A percentile compares a stretch with the other conserved stretches of the same genome.
Evolutionary conservation across 1,140 invertebrate species (phyloP).

Genomic region (Tetramorium parvispinum): DNA sequence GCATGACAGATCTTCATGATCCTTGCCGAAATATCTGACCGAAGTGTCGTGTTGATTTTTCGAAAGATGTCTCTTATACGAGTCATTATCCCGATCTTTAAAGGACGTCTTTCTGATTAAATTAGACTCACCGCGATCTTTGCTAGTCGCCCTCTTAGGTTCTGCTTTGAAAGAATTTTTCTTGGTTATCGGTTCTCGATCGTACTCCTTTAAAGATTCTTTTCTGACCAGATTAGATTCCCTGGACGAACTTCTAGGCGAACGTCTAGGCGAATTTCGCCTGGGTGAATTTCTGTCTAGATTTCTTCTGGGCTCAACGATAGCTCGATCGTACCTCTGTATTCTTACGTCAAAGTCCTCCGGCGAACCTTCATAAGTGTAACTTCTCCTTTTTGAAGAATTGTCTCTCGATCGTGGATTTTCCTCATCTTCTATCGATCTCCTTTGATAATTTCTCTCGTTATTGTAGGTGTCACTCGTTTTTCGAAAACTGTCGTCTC

Average conservation of each 20-base stretch:
- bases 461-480: slow-evolving; percentile 59
- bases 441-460: slow-evolving; percentile 40
- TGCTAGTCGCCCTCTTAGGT: slow-evolving; percentile 20
- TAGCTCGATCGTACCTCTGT: slow-evolving; percentile 72
- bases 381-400: slow-evolving; percentile 67
- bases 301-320: slow-evolving; percentile 62
- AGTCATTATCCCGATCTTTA: slow-evolving; percentile 56
- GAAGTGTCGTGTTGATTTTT: slow-evolving; percentile 40
- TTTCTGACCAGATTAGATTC: slow-evolving; percentile 60
- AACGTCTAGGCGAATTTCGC: slow-evolving; percentile 8
- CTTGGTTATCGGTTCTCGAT: slow-evolving; percentile 60
- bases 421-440: slow-evolving; percentile 54
- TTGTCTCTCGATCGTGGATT: slow-evolving; percentile 55
- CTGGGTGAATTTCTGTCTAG: slow-evolving; percentile 32
- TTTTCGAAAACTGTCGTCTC: slow-evolving; percentile 60
- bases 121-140: slow-evolving; percentile 51
- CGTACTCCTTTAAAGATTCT: slow-evolving; percentile 68
- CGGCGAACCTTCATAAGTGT: slow-evolving; percentile 67
- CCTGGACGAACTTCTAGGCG: neutral
- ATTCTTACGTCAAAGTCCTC: slow-evolving; percentile 75
- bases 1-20: slow-evolving; percentile 35
- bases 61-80: neutral
- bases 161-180: slow-evolving; percentile 72
- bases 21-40: slow-evolving; percentile 47
- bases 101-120: slow-evolving; percentile 60